Evolutionary conservation across 2,797 vertebrate genomes (phyloP).

Genomic region (Onychomys torridus): DNA sequence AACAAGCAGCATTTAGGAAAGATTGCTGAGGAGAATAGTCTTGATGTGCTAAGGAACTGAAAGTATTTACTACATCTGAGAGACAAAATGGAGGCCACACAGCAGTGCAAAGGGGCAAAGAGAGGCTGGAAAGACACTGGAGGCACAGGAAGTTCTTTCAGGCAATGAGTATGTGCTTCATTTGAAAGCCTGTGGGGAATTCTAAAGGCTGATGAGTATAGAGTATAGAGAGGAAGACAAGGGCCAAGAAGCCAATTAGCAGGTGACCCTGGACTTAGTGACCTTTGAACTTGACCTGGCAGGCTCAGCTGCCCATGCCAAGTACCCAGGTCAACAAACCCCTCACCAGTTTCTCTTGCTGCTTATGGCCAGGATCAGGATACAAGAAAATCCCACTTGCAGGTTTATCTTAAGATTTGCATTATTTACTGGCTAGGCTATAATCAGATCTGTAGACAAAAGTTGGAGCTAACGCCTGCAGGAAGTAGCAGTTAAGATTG

Average conservation of each 20-base stretch:
- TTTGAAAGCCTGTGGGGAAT: not conserved
- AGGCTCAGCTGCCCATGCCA: not conserved
- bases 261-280: not conserved
- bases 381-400: not conserved
- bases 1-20: accelerated
- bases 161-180: accelerated
- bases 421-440: not conserved
- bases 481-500: not conserved
- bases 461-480: not conserved
- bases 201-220: not conserved
- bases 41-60: not conserved
- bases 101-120: not conserved
- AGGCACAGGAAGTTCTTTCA: no score
- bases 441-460: not conserved
- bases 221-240: not conserved
- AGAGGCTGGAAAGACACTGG: not conserved
- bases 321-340: constrained; percentile 47
- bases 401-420: not conserved
- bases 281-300: constrained; percentile 78
- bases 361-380: not conserved
- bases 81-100: not conserved
- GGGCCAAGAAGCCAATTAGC: not conserved
- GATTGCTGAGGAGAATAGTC: not conserved
- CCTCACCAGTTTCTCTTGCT: not conserved
- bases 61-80: accelerated